Percentiles rank a stretch among this genome's conserved stretches.
phyloP scores from a whole-genome alignment of 2,113 vertebrate genomes.

The Mesoclemmys tuberculata region DNA sequence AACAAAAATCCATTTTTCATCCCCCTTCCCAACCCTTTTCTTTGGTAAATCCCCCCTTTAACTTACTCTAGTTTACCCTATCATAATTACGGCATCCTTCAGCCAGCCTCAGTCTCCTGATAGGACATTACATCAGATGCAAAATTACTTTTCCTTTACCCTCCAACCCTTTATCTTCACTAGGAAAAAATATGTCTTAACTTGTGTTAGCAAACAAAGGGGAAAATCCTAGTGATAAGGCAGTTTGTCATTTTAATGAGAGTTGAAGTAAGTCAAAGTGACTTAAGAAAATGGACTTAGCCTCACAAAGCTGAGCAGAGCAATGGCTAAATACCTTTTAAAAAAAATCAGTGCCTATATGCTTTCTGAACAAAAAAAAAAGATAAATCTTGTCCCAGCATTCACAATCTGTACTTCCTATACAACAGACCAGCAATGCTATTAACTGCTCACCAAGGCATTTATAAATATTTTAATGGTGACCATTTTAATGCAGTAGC shows the following conservation, averaged over 20 bases:
- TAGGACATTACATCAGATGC: background rate
- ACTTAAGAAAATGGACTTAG: background rate
- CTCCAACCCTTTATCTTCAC: background rate
- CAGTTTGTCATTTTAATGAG: background rate
- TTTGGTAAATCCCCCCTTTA: background rate
- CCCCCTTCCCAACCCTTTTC: background rate
- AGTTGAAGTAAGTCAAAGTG: background rate
- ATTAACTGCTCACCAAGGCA: background rate
- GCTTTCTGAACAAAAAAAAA: background rate
- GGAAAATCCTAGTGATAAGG: background rate
- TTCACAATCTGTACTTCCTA: background rate
- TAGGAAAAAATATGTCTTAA: background rate
- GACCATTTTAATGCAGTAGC: background rate
- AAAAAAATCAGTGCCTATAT: background rate
- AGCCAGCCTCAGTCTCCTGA: background rate
- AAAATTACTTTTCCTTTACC: background rate
- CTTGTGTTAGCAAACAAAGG: background rate
- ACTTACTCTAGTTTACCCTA: background rate
- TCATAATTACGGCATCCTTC: background rate
- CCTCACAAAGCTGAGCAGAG: background rate
- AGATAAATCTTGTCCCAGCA: background rate
- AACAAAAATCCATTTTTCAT: background rate
- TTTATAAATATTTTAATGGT: background rate
- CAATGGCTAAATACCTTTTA: background rate
- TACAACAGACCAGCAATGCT: background rate